Evolutionary conservation across 2,113 vertebrate species (phyloP).

Genomic region (Hirundichthys speculiger): DNA sequence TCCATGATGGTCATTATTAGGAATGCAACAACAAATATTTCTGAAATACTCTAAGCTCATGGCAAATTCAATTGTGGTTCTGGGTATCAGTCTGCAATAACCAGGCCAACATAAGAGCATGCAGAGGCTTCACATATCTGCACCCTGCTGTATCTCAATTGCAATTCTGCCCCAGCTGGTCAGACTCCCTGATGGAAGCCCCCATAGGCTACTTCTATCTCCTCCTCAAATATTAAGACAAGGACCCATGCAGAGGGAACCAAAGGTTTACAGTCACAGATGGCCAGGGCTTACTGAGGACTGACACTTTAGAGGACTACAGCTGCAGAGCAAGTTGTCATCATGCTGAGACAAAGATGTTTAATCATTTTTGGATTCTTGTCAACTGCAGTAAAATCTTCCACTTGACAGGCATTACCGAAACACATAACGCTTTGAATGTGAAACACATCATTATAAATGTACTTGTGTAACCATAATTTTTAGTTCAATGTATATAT

Average conservation of each 20-base stretch:
- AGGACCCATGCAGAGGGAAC: conserved; percentile 33
- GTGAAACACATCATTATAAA: conserved; percentile 19
- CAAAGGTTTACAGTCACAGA: conserved; percentile 44
- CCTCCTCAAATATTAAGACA: conserved; percentile 34
- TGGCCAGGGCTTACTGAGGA: conserved; percentile 31
- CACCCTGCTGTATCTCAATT: conserved; percentile 37
- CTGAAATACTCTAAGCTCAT: conserved; percentile 13
- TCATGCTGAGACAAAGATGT: conserved; percentile 33
- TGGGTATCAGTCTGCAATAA: conserved; percentile 33
- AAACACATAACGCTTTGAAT: conserved; percentile 20
- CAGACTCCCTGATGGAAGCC: conserved; percentile 40
- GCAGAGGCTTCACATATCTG: conserved; percentile 37
- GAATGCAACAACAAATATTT: conserved; percentile 17
- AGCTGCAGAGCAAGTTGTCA: conserved; percentile 38
- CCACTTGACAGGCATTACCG: conserved; percentile 16
- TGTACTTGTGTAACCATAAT: conserved; percentile 43
- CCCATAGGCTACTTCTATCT: conserved; percentile 45
- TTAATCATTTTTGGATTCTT: conserved; percentile 30
- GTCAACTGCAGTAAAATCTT: conserved; percentile 28
- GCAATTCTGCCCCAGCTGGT: conserved; percentile 51
- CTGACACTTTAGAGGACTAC: conserved; percentile 7
- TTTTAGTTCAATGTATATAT: conserved; percentile 42
- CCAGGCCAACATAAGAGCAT: conserved; percentile 21
- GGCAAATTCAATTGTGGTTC: conserved; percentile 21
- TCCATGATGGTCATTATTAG: conserved; percentile 2